Evolutionary conservation across 2,113 vertebrate genomes (phyloP), one percentile per base, ranked within the genome.

Genomic region (Eulemur macaco): DNA sequence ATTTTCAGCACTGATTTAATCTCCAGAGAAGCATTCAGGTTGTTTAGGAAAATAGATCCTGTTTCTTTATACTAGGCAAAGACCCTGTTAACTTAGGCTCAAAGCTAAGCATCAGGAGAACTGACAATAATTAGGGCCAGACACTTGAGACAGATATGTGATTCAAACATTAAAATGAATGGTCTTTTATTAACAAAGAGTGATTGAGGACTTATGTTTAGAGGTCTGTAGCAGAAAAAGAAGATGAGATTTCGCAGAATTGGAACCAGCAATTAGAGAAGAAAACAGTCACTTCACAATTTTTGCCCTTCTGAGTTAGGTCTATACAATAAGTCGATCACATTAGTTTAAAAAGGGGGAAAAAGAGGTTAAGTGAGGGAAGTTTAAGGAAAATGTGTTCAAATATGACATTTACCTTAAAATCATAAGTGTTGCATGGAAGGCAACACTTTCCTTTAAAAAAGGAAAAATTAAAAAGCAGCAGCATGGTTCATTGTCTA

Each of bases 1-100:
- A 86, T 92, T 83, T 96, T 73, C 54, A 92, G 89, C 0, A 18
- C 7, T 64, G 21, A 66, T 87, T 68, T 64, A 60, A 94, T 90
- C 29, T 66, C 34, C 31, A 20, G 17, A 71, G 42, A 42, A 93
- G 50, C 27, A 64, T 80, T 52, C 69, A 54, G 12, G 7, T 20
- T 58, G 5, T 37, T 88, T 42, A 88, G 50, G 18, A 58, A 5
- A 20, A 91, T 4, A 71, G 34, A 80, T 56, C 8, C 42, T 74
- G 1, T 85, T 88, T 95, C 54, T 34, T 87, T 74, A 15, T 54
- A 29, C 5, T 63, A 82, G 37, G 8, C 77, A 86, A 71, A 64
- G 9, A 86, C 68, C 37, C n/a, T 58, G n/a, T 10, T 60, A 52
- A 74, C 6, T 80, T 60, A 63, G 31, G 12, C 14, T 2, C 66